Evolutionary conservation across 37 sponge, comb jelly and placozoan species (phyloP), one percentile per base, ranked within the genome.

Genomic region (Petrosia ficiformis): DNA sequence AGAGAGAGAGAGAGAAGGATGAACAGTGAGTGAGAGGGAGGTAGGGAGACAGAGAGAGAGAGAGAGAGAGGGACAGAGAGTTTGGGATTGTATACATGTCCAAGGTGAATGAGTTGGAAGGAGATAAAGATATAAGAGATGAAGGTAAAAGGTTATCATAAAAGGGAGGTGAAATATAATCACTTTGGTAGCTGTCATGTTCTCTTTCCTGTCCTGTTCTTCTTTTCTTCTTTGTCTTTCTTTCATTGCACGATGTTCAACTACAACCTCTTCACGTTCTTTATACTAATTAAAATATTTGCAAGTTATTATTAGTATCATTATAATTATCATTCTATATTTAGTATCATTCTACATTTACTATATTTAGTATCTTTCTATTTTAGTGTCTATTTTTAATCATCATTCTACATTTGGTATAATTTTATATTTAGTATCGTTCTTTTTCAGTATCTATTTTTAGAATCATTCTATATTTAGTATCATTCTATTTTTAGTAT

Each of bases 261-360:
- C 81, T 24, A 98, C 99, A 43, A 98, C 96, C 41, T 90, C 85
- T 39, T 88, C 84, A 67, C 83, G 93, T 65, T 98, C 94, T 38
- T 85, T 68, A 75, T 95, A 98, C 96, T 93, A 57, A 2, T 52
- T 37, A 66, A 36, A 24, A 58, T 37, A 8, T 24, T 39, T 19
- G 52, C 36, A 59, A 60, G 28, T 16, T 60, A 26, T 48, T 48
- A 48, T 19, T 48, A 14, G 54, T 19, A 48, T 19, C 8, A 48
- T 48, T 19, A 48, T 48, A 48, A 19, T 48, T 19, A 48, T 48
- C 54, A 48, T 19, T 8, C 54, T 48, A 14, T 48, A 48, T 48
- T 19, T 14, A 48, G 8, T 48, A 48, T 48, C 14, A 8, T 19
- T 48, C 14, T 48, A 48, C 54, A 14, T 48, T 8, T 48, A 48